Evolutionary conservation across 1,140 invertebrate species (phyloP).

Genomic region (Brevipalpus yothersi): DNA sequence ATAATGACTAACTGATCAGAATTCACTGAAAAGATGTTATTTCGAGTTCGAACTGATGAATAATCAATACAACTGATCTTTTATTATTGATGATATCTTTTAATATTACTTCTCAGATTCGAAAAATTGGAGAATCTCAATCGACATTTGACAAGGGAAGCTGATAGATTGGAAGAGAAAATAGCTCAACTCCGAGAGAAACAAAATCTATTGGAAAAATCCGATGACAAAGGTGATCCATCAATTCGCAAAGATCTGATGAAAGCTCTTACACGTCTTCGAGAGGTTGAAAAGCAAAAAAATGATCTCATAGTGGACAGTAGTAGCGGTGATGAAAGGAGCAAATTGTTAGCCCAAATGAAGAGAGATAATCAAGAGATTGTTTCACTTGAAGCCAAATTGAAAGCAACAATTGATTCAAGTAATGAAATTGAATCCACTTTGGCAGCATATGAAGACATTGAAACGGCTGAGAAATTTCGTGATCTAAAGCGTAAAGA

Average conservation of each 20-base stretch:
- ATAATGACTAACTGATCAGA: no score
- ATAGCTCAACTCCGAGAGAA: background rate
- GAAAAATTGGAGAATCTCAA: conserved; percentile 3
- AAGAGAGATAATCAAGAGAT: conserved; percentile 9
- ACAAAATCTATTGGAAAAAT: background rate
- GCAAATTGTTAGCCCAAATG: conserved; percentile 5
- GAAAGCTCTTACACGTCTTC: background rate
- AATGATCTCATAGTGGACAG: conserved; percentile 1
- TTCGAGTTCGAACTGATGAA: no score
- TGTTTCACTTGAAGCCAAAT: background rate
- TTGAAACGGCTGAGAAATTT: conserved; percentile 2
- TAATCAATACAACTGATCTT: background rate
- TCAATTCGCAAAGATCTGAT: conserved; percentile 2
- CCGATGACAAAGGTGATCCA: background rate
- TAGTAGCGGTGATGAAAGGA: conserved; percentile 3
- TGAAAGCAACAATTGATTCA: background rate
- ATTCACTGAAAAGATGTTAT: no score
- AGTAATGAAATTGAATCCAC: background rate
- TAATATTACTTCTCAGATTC: background rate
- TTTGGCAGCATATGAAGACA: conserved; percentile 2
- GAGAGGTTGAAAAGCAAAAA: conserved; percentile 6
- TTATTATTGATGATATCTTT: background rate
- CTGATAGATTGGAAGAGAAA: conserved; percentile 3
- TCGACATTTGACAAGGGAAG: background rate
- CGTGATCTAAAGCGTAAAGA: conserved; percentile 7